Evolutionary conservation across 2,888 invertebrate species (phyloP), one percentile per base, ranked within the genome.

Genomic region (Diarsia dahlii): DNA sequence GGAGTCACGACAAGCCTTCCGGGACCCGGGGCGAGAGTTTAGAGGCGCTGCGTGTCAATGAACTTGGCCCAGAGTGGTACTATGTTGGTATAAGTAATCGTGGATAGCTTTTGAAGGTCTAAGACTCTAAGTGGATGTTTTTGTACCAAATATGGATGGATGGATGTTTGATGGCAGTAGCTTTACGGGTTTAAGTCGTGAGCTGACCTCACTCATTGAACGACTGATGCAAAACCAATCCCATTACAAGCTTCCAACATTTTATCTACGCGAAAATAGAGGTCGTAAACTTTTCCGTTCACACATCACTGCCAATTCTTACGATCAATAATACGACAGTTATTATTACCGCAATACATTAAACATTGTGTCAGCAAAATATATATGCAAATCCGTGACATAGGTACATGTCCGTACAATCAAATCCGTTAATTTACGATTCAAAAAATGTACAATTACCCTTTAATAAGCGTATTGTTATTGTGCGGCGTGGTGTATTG

Each of bases 1-100:
- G 92, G 89, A 91, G 92, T 92, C 94, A 93, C 93, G 93, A 92
- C 89, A 79, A 78, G 84, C 89, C 89, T 93, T 92, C 93, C 93
- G 93, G 91, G 86, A 84, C 86, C 80, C 63, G 54, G 85, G 88
- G 88, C 88, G 81, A 84, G 88, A 85, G 82, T 86, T 86, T 86
- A 84, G 82, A 82, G 66, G 73, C 81, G 66, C 70, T 67, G 76
- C 76, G 87, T 85, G 87, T 80, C 87, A 85, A 80, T 82, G 87
- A 88, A 81, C 87, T 75, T 71, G 71, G 23, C 68, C 86, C 52
- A 73, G 9, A 73, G 9, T 80, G 70, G 60, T 76, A 66, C 77
- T 70, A 56, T 70, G 80, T 63, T 74, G 20, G 34, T 84, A 65
- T 79, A 84, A 68, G 60, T 69, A 73, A 84, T 84, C 54, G 20